Base-by-base conservation (phyloP, 2,888 invertebrate genomes). In the Alloplasta piceator region DNA sequence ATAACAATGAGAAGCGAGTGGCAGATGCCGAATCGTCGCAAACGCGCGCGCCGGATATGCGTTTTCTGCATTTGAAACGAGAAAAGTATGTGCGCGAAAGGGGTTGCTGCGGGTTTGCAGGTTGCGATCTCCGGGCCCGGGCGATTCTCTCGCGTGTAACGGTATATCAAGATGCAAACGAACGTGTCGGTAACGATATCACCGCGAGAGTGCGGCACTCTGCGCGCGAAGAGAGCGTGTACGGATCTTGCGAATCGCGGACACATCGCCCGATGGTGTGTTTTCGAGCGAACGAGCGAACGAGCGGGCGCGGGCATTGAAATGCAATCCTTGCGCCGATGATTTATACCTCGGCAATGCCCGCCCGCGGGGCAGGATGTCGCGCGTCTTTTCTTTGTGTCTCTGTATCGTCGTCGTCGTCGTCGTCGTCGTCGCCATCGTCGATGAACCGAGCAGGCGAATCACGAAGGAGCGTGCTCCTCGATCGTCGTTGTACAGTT, bases 31-130 rank as follows among this genome's bases (percentile, higher is more conserved):
- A 78, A 58, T 71, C 68, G 63, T 74, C 46, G 66, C 50, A 39
- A 67, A 75, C 83, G 80, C 83, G 78, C 78, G 75, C 85, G 89
- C 91, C 91, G 91, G 91, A 91, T 91, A 90, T 89, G 89, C 90
- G 90, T 85, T 86, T 85, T 80, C 86, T 90, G 91, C 90, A 91
- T 91, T 88, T 89, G 87, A 89, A 91, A 91, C 90, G 90, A 90
- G 88, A 48, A 12, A 48, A 16, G 36, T 12, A 63, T 55, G 39
- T 41, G 41, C n/a, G 38, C 41, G 14, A n/a, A 39, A 48, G 48
- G 74, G 41, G 63, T 64, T 63, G 55, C 12, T 55, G 55, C 5
- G 10, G 16, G 5, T 14, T 5, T n/a, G n/a, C n/a, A n/a, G n/a
- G n/a, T n/a, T n/a, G n/a, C n/a, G n/a, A n/a, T 26, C 26, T 26